Conservation (phyloP, 2,797 vertebrate species). For the Anguilla pacifica region DNA sequence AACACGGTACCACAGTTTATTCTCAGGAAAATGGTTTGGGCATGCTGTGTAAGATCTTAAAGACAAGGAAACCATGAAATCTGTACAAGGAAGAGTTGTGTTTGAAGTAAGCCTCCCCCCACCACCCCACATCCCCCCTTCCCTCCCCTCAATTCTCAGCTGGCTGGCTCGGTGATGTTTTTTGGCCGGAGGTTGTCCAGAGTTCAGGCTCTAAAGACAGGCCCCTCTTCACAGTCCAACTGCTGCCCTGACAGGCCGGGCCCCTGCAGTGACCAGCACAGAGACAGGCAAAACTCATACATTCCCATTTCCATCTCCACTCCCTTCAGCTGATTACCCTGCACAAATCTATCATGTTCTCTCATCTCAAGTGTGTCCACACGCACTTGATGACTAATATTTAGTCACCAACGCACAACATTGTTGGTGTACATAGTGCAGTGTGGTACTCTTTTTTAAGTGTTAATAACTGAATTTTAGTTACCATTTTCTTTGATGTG, state of each 20-base stretch:
- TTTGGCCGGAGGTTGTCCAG: conserved; percentile 71
- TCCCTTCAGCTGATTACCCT: conserved; percentile 20
- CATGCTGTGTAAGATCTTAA: conserved; percentile 58
- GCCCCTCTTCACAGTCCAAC: conserved; percentile 64
- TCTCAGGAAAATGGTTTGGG: conserved; percentile 39
- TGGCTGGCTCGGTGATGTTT: conserved; percentile 65
- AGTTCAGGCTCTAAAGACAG: conserved; percentile 72
- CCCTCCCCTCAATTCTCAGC: conserved; percentile 54
- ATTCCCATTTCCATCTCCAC: conserved; percentile 60
- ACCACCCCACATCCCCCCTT: conserved; percentile 34
- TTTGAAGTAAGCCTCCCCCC: conserved; percentile 59
- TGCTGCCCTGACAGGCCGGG: conserved; percentile 55
- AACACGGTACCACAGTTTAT: conserved; percentile 54
- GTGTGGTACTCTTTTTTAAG: neutral
- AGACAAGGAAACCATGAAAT: conserved; percentile 64
- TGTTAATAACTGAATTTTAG: neutral
- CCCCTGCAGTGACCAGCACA: conserved; percentile 33
- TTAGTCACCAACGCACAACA: neutral
- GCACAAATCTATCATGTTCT: neutral
- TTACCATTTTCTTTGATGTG: neutral
- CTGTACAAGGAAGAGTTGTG: conserved; percentile 57
- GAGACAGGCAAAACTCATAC: conserved; percentile 52
- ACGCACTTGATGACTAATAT: neutral
- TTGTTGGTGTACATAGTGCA: neutral
- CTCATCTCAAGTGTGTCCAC: neutral